phyloP scores from a whole-genome alignment of 2,888 invertebrate species.

The Belgica antarctica region DNA sequence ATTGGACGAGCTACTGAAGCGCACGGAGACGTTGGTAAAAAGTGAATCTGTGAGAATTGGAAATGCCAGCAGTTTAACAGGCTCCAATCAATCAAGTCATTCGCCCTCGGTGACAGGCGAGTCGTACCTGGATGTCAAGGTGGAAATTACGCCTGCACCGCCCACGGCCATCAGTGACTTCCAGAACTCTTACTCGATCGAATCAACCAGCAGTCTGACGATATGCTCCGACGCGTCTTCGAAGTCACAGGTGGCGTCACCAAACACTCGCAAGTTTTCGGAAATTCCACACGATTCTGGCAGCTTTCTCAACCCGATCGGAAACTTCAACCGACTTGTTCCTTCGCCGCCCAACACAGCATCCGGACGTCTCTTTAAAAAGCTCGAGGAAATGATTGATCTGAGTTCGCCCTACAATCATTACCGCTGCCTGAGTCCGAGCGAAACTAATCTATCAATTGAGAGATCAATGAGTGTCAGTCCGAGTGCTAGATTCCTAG shows the following conservation, averaged over 20 bases:
- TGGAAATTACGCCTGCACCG: conserved; percentile 54
- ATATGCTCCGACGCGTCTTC: conserved; percentile 46
- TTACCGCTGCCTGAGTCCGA: conserved; percentile 69
- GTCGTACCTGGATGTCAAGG: conserved; percentile 54
- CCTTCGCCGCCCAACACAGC: conserved; percentile 47
- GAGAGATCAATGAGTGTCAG: conserved; percentile 50
- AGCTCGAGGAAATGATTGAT: conserved; percentile 58
- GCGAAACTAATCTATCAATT: conserved; percentile 56
- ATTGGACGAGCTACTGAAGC: conserved; percentile 64
- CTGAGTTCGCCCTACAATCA: conserved; percentile 73
- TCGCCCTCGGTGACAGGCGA: conserved; percentile 55
- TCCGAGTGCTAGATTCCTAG: background rate
- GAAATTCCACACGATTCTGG: conserved; percentile 51
- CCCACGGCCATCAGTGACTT: conserved; percentile 47
- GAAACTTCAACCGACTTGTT: conserved; percentile 52
- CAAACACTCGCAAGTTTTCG: conserved; percentile 51
- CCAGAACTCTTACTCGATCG: conserved; percentile 54
- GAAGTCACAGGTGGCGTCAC: conserved; percentile 46
- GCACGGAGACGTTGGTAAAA: conserved; percentile 54
- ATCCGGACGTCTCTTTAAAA: conserved; percentile 53
- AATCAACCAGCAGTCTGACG: conserved; percentile 52
- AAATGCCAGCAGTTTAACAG: conserved; percentile 33
- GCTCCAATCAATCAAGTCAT: conserved; percentile 53
- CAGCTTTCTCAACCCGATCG: conserved; percentile 50
- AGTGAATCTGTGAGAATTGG: conserved; percentile 49